These are phyloP conservation scores for Trissolcus japonicus DNA, from an alignment of 2,888 invertebrate species.

Conservation along the genomic window DNA sequence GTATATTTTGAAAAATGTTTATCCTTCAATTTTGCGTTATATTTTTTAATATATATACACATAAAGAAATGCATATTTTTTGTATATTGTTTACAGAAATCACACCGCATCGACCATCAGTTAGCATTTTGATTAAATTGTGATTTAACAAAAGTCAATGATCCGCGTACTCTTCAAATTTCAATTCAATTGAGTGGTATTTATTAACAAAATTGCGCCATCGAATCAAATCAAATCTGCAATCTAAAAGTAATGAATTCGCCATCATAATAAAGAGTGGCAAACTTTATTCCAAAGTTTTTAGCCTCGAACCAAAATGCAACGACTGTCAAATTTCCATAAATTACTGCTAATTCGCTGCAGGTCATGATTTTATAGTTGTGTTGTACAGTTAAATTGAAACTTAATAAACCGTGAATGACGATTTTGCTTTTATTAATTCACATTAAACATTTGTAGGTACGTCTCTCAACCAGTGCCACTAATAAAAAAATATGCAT, in stretches of 20 bases:
- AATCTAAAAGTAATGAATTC: conserved; percentile 31
- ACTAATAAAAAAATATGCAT: no score
- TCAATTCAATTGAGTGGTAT: conserved; percentile 4
- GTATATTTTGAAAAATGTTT: no score
- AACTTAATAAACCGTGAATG: conserved; percentile 40
- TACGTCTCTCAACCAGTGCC: no score
- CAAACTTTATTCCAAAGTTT: conserved; percentile 28
- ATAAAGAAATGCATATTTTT: no score
- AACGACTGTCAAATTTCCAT: conserved; percentile 37
- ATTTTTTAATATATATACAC: no score
- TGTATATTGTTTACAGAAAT: no score
- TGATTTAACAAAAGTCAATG: conserved; percentile 8
- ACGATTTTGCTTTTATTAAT: conserved; percentile 22
- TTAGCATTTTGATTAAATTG: neutral
- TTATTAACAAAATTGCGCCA: conserved; percentile 18
- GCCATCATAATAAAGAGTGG: conserved; percentile 17
- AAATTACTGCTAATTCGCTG: conserved; percentile 27
- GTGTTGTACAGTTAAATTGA: conserved; percentile 34
- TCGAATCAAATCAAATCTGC: conserved; percentile 11
- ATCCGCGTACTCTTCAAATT: conserved; percentile 14
- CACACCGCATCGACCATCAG: neutral
- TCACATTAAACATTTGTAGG: conserved; percentile 15
- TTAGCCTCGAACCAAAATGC: conserved; percentile 1
- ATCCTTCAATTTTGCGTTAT: no score
- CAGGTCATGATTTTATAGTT: conserved; percentile 32